Evolutionary conservation across 2,888 invertebrate species (phyloP).

Genomic region (Calliphora vomitoria): DNA sequence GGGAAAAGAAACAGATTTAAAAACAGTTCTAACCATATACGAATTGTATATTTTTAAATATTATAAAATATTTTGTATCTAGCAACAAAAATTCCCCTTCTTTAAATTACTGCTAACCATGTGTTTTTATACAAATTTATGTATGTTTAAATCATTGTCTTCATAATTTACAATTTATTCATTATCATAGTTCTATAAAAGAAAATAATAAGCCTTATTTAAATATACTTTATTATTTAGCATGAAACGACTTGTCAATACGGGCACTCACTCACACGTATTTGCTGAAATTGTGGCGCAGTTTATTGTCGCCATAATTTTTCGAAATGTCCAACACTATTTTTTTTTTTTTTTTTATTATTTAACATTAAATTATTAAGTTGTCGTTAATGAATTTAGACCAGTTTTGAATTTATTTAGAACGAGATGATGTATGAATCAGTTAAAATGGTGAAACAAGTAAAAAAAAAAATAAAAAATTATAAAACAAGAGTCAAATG

Average conservation of each 20-base stretch:
- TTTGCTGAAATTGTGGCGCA: not conserved
- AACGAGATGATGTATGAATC: slow-evolving; percentile 1
- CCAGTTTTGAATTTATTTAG: slow-evolving; percentile 32
- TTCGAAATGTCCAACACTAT: not conserved
- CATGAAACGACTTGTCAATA: slow-evolving; percentile 6
- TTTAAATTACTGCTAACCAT: not conserved
- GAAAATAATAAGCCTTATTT: not conserved
- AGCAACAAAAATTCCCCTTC: not conserved
- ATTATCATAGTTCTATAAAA: not conserved
- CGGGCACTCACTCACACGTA: not conserved
- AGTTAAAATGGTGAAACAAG: slow-evolving; percentile 12
- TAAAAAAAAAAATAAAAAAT: not conserved
- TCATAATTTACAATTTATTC: slow-evolving; percentile 10
- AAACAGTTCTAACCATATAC: no score
- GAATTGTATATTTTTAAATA: no score
- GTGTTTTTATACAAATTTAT: not conserved
- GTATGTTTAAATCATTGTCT: not conserved
- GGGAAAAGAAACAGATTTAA: no score
- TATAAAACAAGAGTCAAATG: not conserved
- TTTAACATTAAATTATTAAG: slow-evolving; percentile 32
- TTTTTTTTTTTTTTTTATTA: not conserved
- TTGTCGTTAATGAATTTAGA: slow-evolving; percentile 16
- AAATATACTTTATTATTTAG: slow-evolving; percentile 16
- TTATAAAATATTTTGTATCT: not conserved
- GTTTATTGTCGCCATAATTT: not conserved